Evolutionary conservation across 2,113 vertebrate species (phyloP), one percentile per base, ranked within the genome.

Genomic region (Toxostoma redivivum): DNA sequence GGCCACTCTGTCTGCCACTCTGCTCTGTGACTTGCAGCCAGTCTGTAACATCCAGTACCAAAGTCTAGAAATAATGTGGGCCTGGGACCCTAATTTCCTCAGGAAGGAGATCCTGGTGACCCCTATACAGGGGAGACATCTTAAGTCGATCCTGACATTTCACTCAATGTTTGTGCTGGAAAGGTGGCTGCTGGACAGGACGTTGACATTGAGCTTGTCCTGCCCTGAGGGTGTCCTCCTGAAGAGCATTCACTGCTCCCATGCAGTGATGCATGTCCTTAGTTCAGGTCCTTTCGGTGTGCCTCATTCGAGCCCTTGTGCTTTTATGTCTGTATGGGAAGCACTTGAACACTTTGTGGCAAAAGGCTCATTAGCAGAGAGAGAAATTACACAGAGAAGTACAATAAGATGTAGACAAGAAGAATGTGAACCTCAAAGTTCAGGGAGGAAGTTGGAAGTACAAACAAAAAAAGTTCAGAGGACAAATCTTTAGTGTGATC

Each of bases 401-500:
- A 61, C 57, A 78, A 1, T n/a, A 87, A 61, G 23, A 33, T n/a
- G 35, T 33, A 80, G 64, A 31, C 33, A 56, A 80, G 44, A 30
- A 80, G 69, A 80, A 80, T 3, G 1, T 35, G 22, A 61, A 50
- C 27, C 30, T 77, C 16, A 50, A 8, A 88, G 45, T 87, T 88
- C 30, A 66, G 2, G 17, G n/a, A 83, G 51, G 19, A 76, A 77
- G 8, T 5, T 94, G 64, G 13, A 92, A 92, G 58, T 57, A 76
- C 42, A 48, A 45, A 56, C 64, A 74, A 60, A 64, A n/a, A 87
- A 79, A 40, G 15, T 37, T 81, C n/a, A 64, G 48, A 84, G 65
- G 60, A 88, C 56, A 84, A 51, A 56, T 47, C 72, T 81, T 88
- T 33, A 57, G 12, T 64, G 56, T 86, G 74, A 90, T 92, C 30